Base-by-base conservation (phyloP, 1,140 invertebrate species). In the Saccostrea cuccullata region DNA sequence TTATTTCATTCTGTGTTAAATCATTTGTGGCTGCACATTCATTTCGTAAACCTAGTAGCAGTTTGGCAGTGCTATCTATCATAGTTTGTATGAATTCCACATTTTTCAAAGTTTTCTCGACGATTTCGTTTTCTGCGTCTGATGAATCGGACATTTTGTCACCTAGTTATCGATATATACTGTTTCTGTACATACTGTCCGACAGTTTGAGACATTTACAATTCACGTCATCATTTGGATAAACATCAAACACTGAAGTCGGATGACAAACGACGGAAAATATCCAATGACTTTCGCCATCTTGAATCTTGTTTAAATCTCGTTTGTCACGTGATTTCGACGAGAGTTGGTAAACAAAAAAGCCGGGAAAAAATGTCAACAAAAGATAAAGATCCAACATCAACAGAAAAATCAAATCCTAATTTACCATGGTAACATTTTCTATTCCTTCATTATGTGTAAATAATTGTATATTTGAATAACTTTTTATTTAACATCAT, bases 1-100 rank as follows among this genome's bases (percentile, higher is more conserved):
- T 96, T 93, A 99, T 99, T 96, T 99, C 98, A 94, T 98, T 97
- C 94, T 98, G 98, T 67, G 98, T 99, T 90, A 99, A 96, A 95
- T 98, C 97, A 77, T 97, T 97, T 94, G 97, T 98, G 85, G 98
- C 98, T 30, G 97, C 97, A 96, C 98, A 99, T 96, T 98, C 97
- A 85, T 98, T 98, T 94, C 98, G 96, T 91, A 99, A 96, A 84
- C 98, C 98, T 94, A 98, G 97, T 92, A 99, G 96, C 94, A 98
- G 97, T 95, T 98, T 97, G 87, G 98, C 97, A 93, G 97, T 98
- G 95, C 98, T 97, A 96, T 98, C 98, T 95, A 99, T 99, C 97
- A 99, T 98, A 91, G 97, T 97, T 96, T 99, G 98, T 90, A 97
- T 96, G 84, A 92, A 94, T 84, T 88, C 92, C 90, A 95, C 94